These are phyloP conservation scores for Trididemnum clinides DNA, from an alignment of 23 tunicate genomes.

Conservation along the genomic window DNA sequence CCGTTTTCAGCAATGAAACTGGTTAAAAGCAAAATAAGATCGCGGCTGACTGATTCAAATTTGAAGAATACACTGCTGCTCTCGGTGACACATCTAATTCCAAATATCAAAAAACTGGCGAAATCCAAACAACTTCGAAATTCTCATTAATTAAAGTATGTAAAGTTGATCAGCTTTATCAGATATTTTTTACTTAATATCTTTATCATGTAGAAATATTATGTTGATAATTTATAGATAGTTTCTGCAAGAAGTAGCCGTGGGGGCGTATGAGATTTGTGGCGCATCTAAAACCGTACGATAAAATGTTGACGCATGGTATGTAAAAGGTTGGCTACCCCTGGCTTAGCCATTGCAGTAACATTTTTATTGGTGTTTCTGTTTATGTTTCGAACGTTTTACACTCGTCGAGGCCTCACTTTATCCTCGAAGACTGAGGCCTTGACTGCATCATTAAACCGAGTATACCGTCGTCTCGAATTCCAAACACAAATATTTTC, in stretches of 20 bases:
- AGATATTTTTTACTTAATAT: neutral
- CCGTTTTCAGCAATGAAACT: too few species aligned
- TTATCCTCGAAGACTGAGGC: too few species aligned
- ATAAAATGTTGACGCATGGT: too few species aligned
- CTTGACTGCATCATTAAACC: too few species aligned
- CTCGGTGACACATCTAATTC: too few species aligned
- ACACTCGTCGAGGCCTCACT: too few species aligned
- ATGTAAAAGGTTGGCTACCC: too few species aligned
- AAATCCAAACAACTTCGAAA: neutral
- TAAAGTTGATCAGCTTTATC: neutral
- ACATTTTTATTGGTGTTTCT: too few species aligned
- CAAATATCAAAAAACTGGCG: neutral
- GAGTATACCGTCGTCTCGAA: too few species aligned
- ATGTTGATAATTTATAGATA: neutral
- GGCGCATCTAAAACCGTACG: too few species aligned
- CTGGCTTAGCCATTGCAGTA: too few species aligned
- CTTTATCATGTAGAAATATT: neutral
- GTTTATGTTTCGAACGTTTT: neutral
- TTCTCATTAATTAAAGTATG: neutral
- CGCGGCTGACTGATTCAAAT: neutral
- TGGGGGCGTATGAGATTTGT: neutral
- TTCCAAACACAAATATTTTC: too few species aligned
- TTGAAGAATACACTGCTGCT: neutral
- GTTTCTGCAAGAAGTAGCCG: neutral
- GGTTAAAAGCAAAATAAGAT: neutral